Percentiles rank a stretch among this genome's conserved stretches.
phyloP scores from a whole-genome alignment of 2,113 vertebrate genomes.

The Rhabdomys dilectus region DNA sequence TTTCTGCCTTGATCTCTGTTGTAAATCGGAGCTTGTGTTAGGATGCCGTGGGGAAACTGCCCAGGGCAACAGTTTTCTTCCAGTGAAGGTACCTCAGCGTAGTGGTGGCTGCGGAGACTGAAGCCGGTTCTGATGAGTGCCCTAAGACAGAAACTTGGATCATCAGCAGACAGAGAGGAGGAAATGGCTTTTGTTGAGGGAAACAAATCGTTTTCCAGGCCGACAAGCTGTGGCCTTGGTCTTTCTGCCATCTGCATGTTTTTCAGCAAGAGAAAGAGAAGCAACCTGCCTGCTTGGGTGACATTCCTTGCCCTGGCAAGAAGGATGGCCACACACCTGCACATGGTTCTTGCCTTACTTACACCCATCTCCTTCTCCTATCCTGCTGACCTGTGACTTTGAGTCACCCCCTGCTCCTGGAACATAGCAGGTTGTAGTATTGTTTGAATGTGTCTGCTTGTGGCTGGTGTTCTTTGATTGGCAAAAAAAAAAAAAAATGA shows the following conservation, averaged over 20 bases:
- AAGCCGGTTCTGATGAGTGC: conserved; percentile 11
- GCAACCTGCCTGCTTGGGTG: fast-evolving
- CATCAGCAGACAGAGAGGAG: conserved; percentile 77
- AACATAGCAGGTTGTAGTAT: not conserved
- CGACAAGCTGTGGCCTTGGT: conserved; percentile 83
- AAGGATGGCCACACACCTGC: fast-evolving
- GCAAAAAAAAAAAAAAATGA: not conserved
- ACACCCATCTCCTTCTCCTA: fast-evolving
- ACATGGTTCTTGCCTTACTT: fast-evolving
- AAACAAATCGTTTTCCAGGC: conserved; percentile 83
- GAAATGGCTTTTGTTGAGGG: conserved; percentile 82
- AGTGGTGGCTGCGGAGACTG: not conserved
- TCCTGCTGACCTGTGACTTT: not conserved
- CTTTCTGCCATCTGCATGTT: conserved; percentile 72
- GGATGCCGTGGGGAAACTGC: not conserved
- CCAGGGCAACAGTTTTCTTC: not conserved
- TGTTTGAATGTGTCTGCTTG: not conserved
- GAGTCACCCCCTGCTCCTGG: too few species aligned
- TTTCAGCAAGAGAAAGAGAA: not conserved
- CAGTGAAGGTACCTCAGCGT: not conserved
- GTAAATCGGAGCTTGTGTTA: not conserved
- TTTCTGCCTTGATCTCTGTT: conserved; percentile 66
- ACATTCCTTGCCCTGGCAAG: not conserved
- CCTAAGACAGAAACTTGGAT: conserved; percentile 61
- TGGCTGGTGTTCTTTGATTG: not conserved